phyloP scores from a whole-genome alignment of 2,888 invertebrate species.

The Myopa tessellatipennis region DNA sequence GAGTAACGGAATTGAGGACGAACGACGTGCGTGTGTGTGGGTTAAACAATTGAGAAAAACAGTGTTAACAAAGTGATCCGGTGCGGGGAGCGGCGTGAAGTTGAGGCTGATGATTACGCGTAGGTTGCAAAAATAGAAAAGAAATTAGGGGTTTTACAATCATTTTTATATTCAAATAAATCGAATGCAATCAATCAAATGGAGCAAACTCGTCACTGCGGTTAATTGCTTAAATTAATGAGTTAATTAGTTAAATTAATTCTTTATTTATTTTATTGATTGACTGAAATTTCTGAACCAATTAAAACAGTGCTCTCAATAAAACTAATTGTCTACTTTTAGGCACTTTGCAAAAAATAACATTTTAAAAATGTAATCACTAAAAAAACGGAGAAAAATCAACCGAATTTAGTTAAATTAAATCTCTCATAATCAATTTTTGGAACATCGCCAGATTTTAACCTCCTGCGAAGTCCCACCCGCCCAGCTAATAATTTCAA shows the following conservation, averaged over 20 bases:
- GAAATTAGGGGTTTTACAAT: no score
- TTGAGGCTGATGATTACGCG: neutral
- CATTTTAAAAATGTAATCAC: neutral
- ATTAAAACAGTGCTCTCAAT: neutral
- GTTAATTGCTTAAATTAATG: no score
- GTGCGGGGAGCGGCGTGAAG: neutral
- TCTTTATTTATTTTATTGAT: no score
- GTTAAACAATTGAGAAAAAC: neutral
- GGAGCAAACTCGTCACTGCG: no score
- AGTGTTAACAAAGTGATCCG: constrained; percentile 41
- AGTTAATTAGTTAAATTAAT: no score
- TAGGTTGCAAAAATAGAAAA: no score
- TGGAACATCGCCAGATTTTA: constrained; percentile 29
- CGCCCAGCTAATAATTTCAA: neutral
- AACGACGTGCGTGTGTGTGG: neutral
- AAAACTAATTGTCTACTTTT: constrained; percentile 25
- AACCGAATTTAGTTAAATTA: neutral
- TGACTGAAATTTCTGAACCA: neutral
- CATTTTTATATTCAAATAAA: no score
- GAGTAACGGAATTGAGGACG: neutral
- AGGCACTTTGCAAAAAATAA: constrained; percentile 9
- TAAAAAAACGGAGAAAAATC: neutral
- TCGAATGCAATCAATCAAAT: no score
- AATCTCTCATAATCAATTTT: constrained; percentile 35
- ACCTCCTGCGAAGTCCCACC: neutral